These are phyloP conservation scores for Laticauda laticaudata DNA, from an alignment of 2,113 vertebrate species.

Conservation along the genomic window DNA sequence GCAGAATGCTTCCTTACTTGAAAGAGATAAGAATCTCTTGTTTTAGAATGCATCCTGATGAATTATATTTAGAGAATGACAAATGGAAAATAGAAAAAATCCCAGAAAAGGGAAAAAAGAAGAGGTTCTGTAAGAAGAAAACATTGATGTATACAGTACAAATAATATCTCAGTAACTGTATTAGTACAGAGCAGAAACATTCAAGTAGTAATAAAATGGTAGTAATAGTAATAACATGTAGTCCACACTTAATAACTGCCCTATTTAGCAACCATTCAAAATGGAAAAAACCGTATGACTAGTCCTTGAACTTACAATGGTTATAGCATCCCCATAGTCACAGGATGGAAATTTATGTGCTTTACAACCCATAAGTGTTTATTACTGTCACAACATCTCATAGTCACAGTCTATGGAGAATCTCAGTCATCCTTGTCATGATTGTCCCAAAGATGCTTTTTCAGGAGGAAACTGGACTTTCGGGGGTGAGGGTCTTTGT, in stretches of 20 bases:
- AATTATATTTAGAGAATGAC: neutral
- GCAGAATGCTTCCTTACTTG: neutral
- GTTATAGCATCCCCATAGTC: neutral
- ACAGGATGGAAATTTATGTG: neutral
- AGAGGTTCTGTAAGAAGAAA: neutral
- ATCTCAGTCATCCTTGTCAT: no score
- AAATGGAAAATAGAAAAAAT: neutral
- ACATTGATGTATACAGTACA: neutral
- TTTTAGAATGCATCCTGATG: neutral
- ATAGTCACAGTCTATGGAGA: no score
- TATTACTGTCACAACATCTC: neutral
- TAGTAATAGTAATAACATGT: neutral
- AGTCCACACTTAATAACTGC: neutral
- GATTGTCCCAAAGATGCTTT: neutral
- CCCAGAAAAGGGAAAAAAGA: neutral
- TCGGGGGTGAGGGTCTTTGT: no score
- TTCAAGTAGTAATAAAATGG: neutral
- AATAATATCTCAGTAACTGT: neutral
- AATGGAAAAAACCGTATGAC: neutral
- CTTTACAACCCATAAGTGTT: neutral
- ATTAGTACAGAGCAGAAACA: neutral
- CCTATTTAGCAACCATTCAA: neutral
- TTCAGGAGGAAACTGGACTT: no score
- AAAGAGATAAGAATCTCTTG: neutral
- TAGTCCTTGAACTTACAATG: neutral